These are phyloP conservation scores for Rhizomys pruinosus DNA, from an alignment of 2,113 vertebrate species.

Conservation along the genomic window DNA sequence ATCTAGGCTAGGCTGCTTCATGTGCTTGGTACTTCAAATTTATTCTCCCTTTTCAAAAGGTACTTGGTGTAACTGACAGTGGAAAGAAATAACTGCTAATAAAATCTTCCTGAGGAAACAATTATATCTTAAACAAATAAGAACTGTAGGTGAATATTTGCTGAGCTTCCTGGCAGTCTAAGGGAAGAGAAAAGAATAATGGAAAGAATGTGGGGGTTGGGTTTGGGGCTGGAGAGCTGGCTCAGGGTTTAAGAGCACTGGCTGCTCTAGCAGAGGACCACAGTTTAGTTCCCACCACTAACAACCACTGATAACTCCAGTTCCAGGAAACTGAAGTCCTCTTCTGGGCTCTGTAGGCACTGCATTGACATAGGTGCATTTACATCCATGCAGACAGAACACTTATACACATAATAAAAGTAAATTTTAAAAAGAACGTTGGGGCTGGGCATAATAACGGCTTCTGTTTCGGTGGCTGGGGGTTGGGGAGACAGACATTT, in stretches of 20 bases:
- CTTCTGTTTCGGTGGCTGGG: neutral
- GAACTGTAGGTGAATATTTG: neutral
- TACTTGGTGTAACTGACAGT: neutral
- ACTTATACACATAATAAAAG: no score
- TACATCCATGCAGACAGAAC: no score
- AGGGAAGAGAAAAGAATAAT: neutral
- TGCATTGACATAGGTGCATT: no score
- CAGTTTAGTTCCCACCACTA: no score
- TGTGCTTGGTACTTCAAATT: neutral
- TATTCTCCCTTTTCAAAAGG: neutral
- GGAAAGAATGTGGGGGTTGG: neutral
- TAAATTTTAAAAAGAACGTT: no score
- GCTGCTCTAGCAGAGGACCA: no score
- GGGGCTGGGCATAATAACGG: neutral
- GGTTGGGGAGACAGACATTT: neutral
- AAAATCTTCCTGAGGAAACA: neutral
- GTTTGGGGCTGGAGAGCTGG: no score
- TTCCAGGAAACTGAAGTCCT: no score
- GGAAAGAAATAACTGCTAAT: constrained; percentile 27
- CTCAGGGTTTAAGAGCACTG: no score
- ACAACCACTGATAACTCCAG: no score
- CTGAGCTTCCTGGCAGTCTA: constrained; percentile 12
- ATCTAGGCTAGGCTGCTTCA: neutral
- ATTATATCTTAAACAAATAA: neutral
- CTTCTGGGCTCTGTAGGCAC: no score